A percentile compares a stretch with the other conserved stretches of the same genome.
phyloP scores from a whole-genome alignment of 1,140 invertebrate species.

The Leptopilina clavipes region DNA sequence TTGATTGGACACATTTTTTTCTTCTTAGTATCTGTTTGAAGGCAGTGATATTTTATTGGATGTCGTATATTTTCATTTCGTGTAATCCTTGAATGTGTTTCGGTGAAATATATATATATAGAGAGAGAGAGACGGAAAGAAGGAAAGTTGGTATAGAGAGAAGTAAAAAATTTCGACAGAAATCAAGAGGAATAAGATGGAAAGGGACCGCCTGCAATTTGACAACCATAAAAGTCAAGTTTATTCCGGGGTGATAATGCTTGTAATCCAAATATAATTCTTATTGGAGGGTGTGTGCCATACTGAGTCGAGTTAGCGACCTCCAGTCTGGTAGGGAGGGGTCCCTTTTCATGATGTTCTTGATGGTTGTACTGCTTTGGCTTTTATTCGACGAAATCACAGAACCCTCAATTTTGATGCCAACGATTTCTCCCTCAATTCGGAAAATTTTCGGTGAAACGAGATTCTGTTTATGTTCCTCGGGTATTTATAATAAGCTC shows the following conservation, averaged over 20 bases:
- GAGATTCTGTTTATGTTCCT: not conserved
- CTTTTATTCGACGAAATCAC: constrained; percentile 60
- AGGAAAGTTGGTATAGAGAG: not conserved
- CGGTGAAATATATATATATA: too few relatives aligned
- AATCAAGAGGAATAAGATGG: constrained; percentile 21
- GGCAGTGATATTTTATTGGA: constrained; percentile 8
- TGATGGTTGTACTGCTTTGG: constrained; percentile 42
- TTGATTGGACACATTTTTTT: not conserved
- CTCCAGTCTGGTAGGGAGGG: constrained; percentile 38
- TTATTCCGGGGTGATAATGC: constrained; percentile 73
- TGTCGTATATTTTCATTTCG: constrained; percentile 1
- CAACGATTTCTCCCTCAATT: constrained; percentile 49
- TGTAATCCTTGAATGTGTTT: not conserved
- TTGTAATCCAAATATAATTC: constrained; percentile 76
- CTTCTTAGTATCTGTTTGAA: not conserved
- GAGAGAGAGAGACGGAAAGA: too few relatives aligned
- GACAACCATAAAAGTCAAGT: constrained; percentile 73
- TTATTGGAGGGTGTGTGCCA: constrained; percentile 59
- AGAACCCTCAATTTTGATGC: constrained; percentile 51
- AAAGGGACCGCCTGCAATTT: constrained; percentile 52
- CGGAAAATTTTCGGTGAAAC: constrained; percentile 21
- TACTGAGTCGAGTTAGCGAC: constrained; percentile 52
- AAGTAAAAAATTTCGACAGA: constrained; percentile 30
- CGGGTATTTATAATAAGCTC: too few relatives aligned
- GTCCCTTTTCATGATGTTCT: constrained; percentile 45